These are phyloP conservation scores for Leucophenga maculata DNA, from an alignment of 2,888 invertebrate species.

Conservation along the genomic window DNA sequence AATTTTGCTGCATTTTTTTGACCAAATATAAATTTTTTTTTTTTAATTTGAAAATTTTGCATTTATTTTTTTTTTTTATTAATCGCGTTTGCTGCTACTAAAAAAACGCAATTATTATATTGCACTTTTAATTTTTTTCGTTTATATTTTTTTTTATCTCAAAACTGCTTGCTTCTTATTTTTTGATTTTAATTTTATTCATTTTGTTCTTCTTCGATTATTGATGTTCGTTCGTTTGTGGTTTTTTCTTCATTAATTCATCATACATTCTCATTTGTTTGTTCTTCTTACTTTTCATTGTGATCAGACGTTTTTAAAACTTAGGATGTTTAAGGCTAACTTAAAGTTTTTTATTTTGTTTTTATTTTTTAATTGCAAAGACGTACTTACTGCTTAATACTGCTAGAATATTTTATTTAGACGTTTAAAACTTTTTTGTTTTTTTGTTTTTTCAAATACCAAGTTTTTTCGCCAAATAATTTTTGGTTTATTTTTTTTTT, in stretches of 20 bases:
- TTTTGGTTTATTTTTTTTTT: constrained; percentile 20
- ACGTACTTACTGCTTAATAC: constrained; percentile 11
- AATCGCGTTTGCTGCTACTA: constrained; percentile 69
- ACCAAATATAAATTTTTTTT: constrained; percentile 28
- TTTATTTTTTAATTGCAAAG: constrained; percentile 12
- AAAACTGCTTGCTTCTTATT: constrained; percentile 43
- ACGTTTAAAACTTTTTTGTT: constrained; percentile 5
- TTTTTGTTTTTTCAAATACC: background rate
- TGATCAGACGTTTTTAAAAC: constrained; percentile 71
- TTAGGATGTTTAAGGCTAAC: constrained; percentile 65
- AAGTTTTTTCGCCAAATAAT: constrained; percentile 30
- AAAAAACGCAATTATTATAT: constrained; percentile 69
- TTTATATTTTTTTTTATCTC: constrained; percentile 39
- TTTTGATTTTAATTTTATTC: background rate
- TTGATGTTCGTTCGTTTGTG: too few relatives aligned
- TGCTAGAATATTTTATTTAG: background rate
- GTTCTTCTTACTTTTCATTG: constrained; percentile 47
- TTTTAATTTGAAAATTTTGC: constrained; percentile 41
- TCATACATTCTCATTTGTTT: constrained; percentile 27
- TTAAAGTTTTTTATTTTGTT: background rate
- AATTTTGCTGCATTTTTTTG: constrained; percentile 45
- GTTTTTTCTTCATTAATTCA: constrained; percentile 37
- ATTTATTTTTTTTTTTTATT: constrained; percentile 50
- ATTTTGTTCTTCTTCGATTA: constrained; percentile 51
- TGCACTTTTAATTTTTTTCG: constrained; percentile 42